Base-by-base conservation (phyloP, 2,888 invertebrate species). In the Liposcelis brunnea region DNA sequence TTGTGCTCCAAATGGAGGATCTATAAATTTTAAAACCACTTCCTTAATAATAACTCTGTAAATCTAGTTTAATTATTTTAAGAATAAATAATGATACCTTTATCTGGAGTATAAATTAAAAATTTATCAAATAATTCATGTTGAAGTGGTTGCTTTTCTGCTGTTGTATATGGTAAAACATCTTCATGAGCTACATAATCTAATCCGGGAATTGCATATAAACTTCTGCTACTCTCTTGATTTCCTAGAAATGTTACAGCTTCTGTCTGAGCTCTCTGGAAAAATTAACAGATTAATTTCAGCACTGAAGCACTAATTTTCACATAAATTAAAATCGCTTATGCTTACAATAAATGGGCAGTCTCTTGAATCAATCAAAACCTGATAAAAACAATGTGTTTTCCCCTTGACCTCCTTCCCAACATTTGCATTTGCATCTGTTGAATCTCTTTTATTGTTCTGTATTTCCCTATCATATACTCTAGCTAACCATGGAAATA, bases 181-280 rank as follows among this genome's bases (percentile, higher is more conserved):
- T 98, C 97, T 58, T 94, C 91, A 58, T 99, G 98, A 0, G 91
- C 89, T 8, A 97, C 95, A 62, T 97, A 98, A 67, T 98, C 97
- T 50, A 98, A 65, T 0, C 97, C 97, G 6, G 94, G 94, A 57
- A 95, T 93, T 1, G 94, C 93, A 62, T 95, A 95, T 31, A 95
- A 66, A 58, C 91, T 93, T 47, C 93, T 74, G 56, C 87, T 90
- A 12, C 90, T 90, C 60, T 94, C 93, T 62, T 93, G 93, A 63
- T 90, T 93, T 14, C 94, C 93, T 43, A 97, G 70, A 64, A 97
- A 95, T 1, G 95, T 95, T 1, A 95, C 95, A 4, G 94, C 90
- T 67, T 95, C 94, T 2, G 94, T 90, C 67, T 94, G 95, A n/a
- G 95, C 93, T 56, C 94, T 75, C 93, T 90, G 64, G 21, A 64